phyloP scores from a whole-genome alignment of 2,888 invertebrate genomes.

The Bombyx huttoni region DNA sequence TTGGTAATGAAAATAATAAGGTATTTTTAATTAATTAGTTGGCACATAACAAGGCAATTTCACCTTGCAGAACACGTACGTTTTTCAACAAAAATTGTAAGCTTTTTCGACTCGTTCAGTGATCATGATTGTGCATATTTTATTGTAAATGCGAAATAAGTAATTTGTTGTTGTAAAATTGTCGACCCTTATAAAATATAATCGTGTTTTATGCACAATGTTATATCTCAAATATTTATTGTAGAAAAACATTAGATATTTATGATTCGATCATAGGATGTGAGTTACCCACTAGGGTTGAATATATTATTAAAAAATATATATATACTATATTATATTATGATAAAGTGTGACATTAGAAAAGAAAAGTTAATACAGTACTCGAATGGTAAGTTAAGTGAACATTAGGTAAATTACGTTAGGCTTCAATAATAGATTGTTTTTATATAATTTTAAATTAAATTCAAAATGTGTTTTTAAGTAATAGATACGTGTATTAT shows the following conservation, averaged over 20 bases:
- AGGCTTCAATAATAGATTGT: no score
- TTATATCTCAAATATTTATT: constrained; percentile 69
- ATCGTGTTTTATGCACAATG: constrained; percentile 62
- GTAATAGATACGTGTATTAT: no score
- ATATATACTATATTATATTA: not conserved
- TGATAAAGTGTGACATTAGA: not conserved
- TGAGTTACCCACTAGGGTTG: not conserved
- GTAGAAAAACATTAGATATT: constrained; percentile 29
- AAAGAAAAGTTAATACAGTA: not conserved
- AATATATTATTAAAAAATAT: not conserved
- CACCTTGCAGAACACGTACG: not conserved
- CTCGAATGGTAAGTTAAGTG: no score
- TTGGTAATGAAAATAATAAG: not conserved
- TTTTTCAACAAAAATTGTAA: not conserved
- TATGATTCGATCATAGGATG: not conserved
- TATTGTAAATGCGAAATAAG: constrained; percentile 56
- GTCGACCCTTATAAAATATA: constrained; percentile 53
- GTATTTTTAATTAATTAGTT: constrained; percentile 11
- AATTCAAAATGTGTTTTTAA: no score
- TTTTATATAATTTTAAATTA: no score
- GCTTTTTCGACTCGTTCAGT: constrained; percentile 20
- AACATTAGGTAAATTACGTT: no score
- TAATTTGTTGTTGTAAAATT: constrained; percentile 55
- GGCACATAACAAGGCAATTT: no score
- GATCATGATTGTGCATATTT: constrained; percentile 52